phyloP scores from a whole-genome alignment of 1,140 invertebrate species.

The Calephelis virginiensis region DNA sequence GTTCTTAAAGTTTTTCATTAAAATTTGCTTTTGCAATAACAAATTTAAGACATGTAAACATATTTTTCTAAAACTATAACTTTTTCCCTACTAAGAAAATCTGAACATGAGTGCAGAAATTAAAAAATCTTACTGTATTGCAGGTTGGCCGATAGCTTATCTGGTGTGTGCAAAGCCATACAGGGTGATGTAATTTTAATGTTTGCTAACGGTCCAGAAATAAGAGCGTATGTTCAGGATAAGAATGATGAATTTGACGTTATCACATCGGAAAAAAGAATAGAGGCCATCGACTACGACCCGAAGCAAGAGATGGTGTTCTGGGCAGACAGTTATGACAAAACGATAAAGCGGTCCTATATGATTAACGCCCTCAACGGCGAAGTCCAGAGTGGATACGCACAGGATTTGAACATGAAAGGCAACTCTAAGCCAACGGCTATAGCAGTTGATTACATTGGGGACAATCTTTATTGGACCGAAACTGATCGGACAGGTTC shows the following conservation, averaged over 20 bases:
- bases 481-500: conserved; percentile 88
- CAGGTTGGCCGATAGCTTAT: conserved; percentile 83
- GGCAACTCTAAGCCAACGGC: conserved; percentile 89
- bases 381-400: conserved; percentile 88
- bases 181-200: conserved; percentile 83
- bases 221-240: conserved; percentile 85
- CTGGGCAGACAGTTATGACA: conserved; percentile 95
- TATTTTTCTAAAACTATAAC: no score
- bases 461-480: conserved; percentile 96
- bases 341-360: conserved; percentile 93
- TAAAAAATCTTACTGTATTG: conserved; percentile 23
- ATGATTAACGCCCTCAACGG: conserved; percentile 89
- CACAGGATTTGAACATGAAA: conserved; percentile 93
- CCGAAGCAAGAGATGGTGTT: conserved; percentile 90
- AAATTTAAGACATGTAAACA: no score
- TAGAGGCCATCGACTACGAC: conserved; percentile 93
- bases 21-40: no score
- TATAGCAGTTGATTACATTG: conserved; percentile 94
- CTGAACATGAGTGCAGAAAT: not conserved
- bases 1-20: no score
- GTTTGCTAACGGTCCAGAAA: conserved; percentile 91
- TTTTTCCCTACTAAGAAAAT: no score
- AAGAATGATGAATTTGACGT: conserved; percentile 86
- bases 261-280: conserved; percentile 89
- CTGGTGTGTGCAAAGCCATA: conserved; percentile 88